Conservation (phyloP, 2,797 vertebrate species). For the Amazonetta brasiliensis region DNA sequence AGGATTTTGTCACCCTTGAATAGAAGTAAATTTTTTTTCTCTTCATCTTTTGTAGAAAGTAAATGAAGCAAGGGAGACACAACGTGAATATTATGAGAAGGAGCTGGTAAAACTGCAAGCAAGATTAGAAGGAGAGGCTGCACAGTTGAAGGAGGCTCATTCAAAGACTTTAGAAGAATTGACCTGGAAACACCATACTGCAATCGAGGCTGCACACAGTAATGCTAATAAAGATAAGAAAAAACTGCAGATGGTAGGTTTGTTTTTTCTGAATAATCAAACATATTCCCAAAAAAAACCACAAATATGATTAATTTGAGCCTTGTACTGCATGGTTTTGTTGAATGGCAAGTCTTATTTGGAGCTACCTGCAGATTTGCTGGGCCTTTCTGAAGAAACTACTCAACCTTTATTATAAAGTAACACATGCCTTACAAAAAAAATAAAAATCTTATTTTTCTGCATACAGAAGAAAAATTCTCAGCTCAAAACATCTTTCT, state of each 20-base stretch:
- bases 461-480: background rate
- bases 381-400: background rate
- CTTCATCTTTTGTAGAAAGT: slow-evolving; percentile 83
- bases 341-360: background rate
- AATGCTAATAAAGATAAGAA: slow-evolving; percentile 90
- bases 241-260: slow-evolving; percentile 89
- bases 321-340: background rate
- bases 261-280: background rate
- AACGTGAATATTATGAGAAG: slow-evolving; percentile 88
- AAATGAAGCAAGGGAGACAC: slow-evolving; percentile 89
- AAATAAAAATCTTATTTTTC: background rate
- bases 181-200: slow-evolving; percentile 89
- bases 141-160: slow-evolving; percentile 90
- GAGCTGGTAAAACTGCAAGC: slow-evolving; percentile 86
- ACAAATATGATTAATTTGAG: background rate
- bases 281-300: background rate
- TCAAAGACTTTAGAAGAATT: slow-evolving; percentile 91
- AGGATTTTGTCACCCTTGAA: background rate
- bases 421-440: background rate
- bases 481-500: background rate
- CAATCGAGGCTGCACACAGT: slow-evolving; percentile 88
- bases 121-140: slow-evolving; percentile 90
- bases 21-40: background rate
- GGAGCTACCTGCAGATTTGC: background rate
- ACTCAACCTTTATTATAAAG: background rate